A percentile compares a stretch with the other conserved stretches of the same genome.
These are phyloP conservation scores for Paragorgia papillata DNA, from an alignment of 92 coral and sea anemone genomes.

Conservation along the genomic window DNA sequence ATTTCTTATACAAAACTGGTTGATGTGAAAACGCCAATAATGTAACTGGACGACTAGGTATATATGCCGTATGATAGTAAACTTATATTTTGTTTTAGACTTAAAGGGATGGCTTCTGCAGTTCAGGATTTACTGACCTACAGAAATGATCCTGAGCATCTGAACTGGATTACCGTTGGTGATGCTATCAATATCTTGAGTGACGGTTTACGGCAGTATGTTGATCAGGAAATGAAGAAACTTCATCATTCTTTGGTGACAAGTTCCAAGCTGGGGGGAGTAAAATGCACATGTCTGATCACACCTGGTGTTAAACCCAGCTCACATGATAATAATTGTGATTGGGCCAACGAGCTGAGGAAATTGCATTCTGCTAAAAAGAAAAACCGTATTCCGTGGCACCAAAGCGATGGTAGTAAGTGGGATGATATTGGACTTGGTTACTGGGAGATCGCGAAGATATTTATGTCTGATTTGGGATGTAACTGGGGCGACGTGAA, in stretches of 20 bases:
- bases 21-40: too few relatives aligned
- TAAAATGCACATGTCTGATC: conserved; percentile 5
- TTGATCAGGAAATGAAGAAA: not conserved
- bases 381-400: conserved; percentile 53
- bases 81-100: too few relatives aligned
- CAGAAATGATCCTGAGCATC: conserved; percentile 6
- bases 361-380: conserved; percentile 57
- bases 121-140: too few relatives aligned
- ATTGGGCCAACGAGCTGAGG: conserved; percentile 9
- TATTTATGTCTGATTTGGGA: conserved; percentile 75
- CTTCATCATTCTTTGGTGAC: not conserved
- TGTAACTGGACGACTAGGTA: too few relatives aligned
- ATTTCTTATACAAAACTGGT: too few relatives aligned
- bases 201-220: conserved; percentile 14
- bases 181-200: conserved; percentile 9
- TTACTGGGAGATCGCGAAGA: conserved; percentile 80
- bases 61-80: too few relatives aligned
- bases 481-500: conserved; percentile 33
- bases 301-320: not conserved
- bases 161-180: conserved; percentile 25
- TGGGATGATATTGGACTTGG: conserved; percentile 73
- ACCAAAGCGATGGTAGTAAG: conserved; percentile 62
- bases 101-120: too few relatives aligned
- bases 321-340: not conserved
- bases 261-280: conserved; percentile 4